phyloP scores from a whole-genome alignment of 2,113 vertebrate species.

The Scytalopus superciliaris region DNA sequence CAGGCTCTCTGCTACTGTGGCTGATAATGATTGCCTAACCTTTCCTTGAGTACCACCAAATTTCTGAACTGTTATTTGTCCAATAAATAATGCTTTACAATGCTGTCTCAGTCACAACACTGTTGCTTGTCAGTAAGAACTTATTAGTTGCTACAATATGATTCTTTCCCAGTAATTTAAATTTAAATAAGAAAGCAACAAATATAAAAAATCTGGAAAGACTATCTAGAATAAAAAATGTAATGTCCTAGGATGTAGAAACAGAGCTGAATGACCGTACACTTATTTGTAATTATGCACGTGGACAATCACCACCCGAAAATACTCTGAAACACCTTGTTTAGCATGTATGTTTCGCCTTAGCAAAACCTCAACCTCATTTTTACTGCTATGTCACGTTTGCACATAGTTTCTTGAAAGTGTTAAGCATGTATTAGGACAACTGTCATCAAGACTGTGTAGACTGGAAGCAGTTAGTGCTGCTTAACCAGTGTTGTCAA shows the following conservation, averaged over 20 bases:
- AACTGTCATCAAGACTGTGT: neutral
- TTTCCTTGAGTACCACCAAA: neutral
- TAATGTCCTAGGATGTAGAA: neutral
- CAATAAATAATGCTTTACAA: neutral
- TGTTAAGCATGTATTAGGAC: constrained; percentile 1
- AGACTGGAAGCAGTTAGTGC: constrained; percentile 19
- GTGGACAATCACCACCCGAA: constrained; percentile 2
- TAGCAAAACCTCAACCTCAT: constrained; percentile 50
- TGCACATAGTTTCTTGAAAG: constrained; percentile 10
- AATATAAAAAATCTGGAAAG: neutral
- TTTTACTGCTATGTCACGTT: constrained; percentile 41
- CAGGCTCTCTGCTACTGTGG: neutral
- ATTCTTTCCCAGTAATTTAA: neutral
- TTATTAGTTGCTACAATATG: neutral
- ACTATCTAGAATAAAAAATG: neutral
- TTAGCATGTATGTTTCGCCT: constrained; percentile 6
- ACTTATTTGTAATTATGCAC: constrained; percentile 25
- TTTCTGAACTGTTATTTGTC: neutral
- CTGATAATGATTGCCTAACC: neutral
- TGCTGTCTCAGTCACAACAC: neutral
- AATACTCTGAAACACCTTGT: constrained; percentile 2
- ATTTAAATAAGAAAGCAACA: neutral
- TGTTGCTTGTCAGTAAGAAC: neutral
- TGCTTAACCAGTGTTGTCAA: neutral
- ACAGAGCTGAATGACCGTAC: constrained; percentile 16